Conservation (phyloP, 1,140 invertebrate species). For the Drosophila malerkotliana region DNA sequence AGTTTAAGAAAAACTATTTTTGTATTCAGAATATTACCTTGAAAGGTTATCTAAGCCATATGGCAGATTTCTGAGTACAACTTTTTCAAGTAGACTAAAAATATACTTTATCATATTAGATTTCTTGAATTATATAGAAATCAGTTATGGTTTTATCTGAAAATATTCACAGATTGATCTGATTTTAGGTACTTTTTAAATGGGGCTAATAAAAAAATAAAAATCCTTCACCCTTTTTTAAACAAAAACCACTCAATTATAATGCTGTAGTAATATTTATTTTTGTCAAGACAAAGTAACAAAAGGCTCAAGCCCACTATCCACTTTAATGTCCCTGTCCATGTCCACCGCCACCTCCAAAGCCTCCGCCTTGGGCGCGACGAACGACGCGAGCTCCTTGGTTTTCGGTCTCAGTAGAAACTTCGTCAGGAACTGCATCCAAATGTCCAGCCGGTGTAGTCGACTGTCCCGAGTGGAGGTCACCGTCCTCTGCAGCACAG, state of each 20-base stretch:
- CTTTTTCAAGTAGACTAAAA: no score
- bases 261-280: neutral
- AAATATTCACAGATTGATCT: no score
- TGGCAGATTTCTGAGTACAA: no score
- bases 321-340: neutral
- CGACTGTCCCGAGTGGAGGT: neutral
- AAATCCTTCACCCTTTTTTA: neutral
- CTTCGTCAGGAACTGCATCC: neutral
- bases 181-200: no score
- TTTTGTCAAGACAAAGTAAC: neutral
- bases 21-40: no score
- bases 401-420: neutral
- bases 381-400: neutral
- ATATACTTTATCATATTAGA: no score
- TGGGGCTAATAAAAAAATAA: no score
- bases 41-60: no score
- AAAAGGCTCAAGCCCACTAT: neutral
- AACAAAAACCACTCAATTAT: neutral
- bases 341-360: neutral
- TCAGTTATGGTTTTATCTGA: no score
- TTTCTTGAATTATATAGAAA: no score
- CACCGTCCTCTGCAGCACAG: neutral
- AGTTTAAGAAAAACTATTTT: neutral
- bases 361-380: neutral
- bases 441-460: neutral